Evolutionary conservation across 2,888 invertebrate genomes (phyloP).

Genomic region (Phaonia tiefii): DNA sequence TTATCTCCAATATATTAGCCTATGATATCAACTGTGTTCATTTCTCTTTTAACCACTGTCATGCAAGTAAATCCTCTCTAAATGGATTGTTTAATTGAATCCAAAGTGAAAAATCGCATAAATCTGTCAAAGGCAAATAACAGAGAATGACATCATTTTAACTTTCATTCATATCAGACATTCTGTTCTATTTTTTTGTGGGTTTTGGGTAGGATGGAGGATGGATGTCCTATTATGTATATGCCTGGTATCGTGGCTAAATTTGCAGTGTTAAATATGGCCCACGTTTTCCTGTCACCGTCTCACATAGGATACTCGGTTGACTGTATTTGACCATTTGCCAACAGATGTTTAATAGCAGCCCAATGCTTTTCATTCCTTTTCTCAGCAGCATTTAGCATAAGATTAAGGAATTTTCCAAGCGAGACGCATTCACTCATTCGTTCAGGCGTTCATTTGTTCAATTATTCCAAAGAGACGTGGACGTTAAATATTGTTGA

Average conservation of each 20-base stretch:
- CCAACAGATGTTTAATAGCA: conserved; percentile 56
- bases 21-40: neutral
- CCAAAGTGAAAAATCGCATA: conserved; percentile 23
- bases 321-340: conserved; percentile 60
- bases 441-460: conserved; percentile 42
- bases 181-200: neutral
- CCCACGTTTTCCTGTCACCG: conserved; percentile 65
- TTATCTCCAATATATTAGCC: too few species aligned
- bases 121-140: neutral
- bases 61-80: neutral
- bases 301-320: neutral
- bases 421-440: too few species aligned
- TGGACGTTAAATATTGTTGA: conserved; percentile 50
- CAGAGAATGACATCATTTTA: neutral
- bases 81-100: conserved; percentile 24
- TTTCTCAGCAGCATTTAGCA: neutral
- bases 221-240: conserved; percentile 9
- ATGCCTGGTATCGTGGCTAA: neutral
- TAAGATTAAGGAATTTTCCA: conserved; percentile 22
- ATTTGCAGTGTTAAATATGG: conserved; percentile 1
- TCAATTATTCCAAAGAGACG: conserved; percentile 30
- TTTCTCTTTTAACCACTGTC: neutral
- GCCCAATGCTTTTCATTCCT: neutral
- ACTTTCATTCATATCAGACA: neutral
- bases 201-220: neutral